Conservation (phyloP, 2,888 invertebrate species). For the Lysandra coridon region DNA sequence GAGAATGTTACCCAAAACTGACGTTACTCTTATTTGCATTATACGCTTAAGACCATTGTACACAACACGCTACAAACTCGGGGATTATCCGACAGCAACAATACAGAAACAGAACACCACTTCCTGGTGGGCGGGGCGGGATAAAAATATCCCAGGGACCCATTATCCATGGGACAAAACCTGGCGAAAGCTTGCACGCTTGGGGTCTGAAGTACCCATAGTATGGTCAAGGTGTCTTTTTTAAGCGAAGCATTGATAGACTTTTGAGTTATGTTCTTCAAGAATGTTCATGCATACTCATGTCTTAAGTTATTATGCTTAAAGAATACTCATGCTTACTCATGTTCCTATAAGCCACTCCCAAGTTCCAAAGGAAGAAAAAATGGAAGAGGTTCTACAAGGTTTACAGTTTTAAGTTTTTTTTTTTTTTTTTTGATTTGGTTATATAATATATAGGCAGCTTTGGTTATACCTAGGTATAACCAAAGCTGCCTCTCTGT, state of each 20-base stretch:
- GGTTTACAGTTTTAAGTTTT: no score
- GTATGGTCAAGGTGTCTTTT: not conserved
- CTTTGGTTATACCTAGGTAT: no score
- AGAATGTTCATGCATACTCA: not conserved
- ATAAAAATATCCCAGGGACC: constrained; percentile 24
- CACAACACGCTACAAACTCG: constrained; percentile 8
- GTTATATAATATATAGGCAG: no score
- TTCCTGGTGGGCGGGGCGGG: constrained; percentile 28
- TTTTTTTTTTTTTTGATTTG: no score
- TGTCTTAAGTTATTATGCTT: no score
- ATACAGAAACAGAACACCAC: constrained; percentile 27
- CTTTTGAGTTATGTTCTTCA: not conserved
- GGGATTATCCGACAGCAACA: constrained; percentile 24
- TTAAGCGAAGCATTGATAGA: not conserved
- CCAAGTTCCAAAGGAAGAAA: no score
- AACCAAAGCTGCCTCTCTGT: no score
- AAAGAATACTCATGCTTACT: no score
- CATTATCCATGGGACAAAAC: constrained; percentile 15
- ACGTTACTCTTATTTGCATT: not conserved
- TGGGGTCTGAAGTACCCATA: not conserved
- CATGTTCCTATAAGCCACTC: no score
- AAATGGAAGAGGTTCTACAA: no score
- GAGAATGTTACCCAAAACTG: not conserved
- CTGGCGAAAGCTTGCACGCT: not conserved
- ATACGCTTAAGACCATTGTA: constrained; percentile 13